A percentile compares a stretch with the other conserved stretches of the same genome.
Evolutionary conservation across 2,113 vertebrate genomes (phyloP).

Genomic region (Felis chaus): DNA sequence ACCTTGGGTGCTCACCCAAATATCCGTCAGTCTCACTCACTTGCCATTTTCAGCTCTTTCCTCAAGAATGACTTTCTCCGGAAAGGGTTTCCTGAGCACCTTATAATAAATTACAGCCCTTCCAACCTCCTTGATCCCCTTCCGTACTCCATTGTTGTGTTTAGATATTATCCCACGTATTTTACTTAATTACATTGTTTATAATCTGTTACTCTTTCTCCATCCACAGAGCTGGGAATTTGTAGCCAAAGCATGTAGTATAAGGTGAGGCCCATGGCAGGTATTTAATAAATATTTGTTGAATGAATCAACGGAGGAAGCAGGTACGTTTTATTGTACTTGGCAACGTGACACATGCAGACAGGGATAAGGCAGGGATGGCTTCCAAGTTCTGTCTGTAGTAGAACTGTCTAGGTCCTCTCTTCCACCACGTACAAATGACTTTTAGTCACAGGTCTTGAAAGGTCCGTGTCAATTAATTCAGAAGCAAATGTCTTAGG

Average conservation of each 20-base stretch:
- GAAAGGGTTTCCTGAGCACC: not conserved
- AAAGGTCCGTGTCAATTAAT: not conserved
- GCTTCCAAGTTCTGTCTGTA: not conserved
- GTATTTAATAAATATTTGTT: not conserved
- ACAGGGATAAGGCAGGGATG: not conserved
- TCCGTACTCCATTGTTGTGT: not conserved
- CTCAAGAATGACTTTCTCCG: not conserved
- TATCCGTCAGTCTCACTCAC: not conserved
- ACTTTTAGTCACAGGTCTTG: not conserved
- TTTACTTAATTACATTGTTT: not conserved
- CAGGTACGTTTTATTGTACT: not conserved
- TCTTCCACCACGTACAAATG: not conserved
- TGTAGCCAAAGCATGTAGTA: not conserved
- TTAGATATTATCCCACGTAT: not conserved
- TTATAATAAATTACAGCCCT: not conserved
- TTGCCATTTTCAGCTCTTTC: not conserved
- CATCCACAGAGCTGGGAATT: not conserved
- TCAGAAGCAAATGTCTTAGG: not conserved
- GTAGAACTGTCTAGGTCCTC: not conserved
- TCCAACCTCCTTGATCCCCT: not conserved
- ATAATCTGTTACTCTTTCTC: not conserved
- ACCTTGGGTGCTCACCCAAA: not conserved
- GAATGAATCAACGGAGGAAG: not conserved
- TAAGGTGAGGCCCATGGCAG: not conserved
- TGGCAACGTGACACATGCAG: not conserved